Conservation (phyloP, 2,888 invertebrate genomes). For the Byasa hedistus region DNA sequence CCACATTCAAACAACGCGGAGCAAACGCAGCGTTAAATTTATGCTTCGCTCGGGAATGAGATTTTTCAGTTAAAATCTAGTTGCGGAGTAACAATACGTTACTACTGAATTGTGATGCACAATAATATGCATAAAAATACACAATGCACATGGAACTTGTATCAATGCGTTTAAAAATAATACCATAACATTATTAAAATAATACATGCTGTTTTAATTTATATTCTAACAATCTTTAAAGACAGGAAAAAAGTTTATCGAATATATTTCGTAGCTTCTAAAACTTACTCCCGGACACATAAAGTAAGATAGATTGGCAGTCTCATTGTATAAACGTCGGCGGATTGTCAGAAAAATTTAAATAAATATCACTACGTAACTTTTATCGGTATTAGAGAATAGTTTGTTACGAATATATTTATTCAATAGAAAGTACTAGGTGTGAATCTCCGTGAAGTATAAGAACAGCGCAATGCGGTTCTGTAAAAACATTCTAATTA, state of each 20-base stretch:
- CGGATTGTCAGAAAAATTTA: conserved; percentile 9
- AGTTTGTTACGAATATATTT: background rate
- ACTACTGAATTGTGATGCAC: background rate
- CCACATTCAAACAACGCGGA: conserved; percentile 2
- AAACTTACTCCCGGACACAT: conserved; percentile 5
- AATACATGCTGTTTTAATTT: background rate
- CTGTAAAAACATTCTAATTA: no score
- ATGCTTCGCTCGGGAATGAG: conserved; percentile 6
- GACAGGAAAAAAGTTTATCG: background rate
- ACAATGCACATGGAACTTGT: no score
- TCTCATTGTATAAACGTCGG: conserved; percentile 8
- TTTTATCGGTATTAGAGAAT: background rate
- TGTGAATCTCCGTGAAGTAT: no score
- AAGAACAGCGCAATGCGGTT: no score
- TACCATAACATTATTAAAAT: no score
- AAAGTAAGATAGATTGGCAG: conserved; percentile 13
- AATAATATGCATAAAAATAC: no score
- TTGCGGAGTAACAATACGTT: background rate
- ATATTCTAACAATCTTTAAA: background rate
- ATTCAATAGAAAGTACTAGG: background rate
- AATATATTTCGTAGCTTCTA: conserved; percentile 1
- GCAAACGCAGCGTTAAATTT: conserved; percentile 20
- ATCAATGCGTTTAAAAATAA: no score
- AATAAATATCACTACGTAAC: conserved; percentile 7
- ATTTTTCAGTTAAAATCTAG: conserved; percentile 13